These are phyloP conservation scores for Parapristionchus giblindavisi DNA, from an alignment of 2,888 invertebrate genomes.

Conservation along the genomic window DNA sequence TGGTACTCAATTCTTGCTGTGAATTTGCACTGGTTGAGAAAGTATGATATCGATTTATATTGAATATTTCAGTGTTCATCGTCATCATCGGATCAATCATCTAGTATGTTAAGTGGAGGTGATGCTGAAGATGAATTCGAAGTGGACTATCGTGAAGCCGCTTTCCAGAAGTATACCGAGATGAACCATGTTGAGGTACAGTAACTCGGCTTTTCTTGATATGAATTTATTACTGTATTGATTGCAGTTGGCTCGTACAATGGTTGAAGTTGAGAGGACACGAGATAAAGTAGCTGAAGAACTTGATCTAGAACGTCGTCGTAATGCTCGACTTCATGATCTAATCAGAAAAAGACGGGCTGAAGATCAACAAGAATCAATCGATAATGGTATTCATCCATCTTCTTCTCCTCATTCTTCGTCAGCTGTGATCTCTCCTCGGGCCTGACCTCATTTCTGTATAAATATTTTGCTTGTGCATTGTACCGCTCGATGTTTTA, in stretches of 20 bases:
- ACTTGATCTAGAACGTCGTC: constrained; percentile 12
- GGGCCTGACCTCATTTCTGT: no score
- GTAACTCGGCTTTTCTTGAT: not conserved
- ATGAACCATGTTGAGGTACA: constrained; percentile 36
- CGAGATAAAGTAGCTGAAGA: constrained; percentile 17
- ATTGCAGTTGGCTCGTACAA: constrained; percentile 25
- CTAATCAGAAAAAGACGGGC: no score
- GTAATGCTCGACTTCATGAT: constrained; percentile 19
- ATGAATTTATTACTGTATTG: constrained; percentile 7
- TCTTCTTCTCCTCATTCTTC: no score
- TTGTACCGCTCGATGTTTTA: no score
- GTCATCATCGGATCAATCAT: no score
- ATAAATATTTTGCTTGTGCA: no score
- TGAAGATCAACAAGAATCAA: no score
- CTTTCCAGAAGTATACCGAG: constrained; percentile 31
- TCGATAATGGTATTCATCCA: no score
- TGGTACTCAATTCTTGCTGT: constrained; percentile 10
- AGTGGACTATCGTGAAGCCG: constrained; percentile 17
- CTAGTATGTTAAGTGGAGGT: no score
- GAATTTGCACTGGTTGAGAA: not conserved
- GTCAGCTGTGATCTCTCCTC: no score
- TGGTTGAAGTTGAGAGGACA: constrained; percentile 23
- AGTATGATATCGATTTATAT: not conserved
- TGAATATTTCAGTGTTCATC: not conserved
- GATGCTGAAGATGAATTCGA: constrained; percentile 36